Conservation (phyloP, 1,140 invertebrate genomes). For the Brachionus sp. region DNA sequence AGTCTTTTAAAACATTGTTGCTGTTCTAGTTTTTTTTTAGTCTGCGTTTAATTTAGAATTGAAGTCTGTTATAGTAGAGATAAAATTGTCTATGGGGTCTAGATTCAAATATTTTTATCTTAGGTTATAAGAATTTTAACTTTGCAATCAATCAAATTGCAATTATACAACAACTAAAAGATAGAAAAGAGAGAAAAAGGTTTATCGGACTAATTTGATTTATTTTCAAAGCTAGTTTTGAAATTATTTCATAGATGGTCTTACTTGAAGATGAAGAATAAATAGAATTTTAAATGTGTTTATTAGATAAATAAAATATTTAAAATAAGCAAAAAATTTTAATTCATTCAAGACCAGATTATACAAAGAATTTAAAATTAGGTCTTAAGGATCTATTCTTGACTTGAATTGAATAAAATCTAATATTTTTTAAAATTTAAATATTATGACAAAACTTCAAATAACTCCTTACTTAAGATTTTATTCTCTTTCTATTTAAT, state of each 20-base stretch:
- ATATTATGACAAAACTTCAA: constrained; percentile 4
- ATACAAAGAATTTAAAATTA: neutral
- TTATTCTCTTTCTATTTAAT: neutral
- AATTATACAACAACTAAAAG: neutral
- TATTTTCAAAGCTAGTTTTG: constrained; percentile 16
- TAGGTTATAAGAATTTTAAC: neutral
- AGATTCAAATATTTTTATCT: constrained; percentile 11
- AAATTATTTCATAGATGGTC: neutral
- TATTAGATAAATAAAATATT: constrained; percentile 22
- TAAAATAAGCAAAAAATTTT: neutral
- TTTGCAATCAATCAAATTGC: constrained; percentile 29
- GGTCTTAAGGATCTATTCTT: neutral
- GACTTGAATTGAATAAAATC: neutral
- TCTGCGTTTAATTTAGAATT: neutral
- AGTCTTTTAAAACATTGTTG: neutral
- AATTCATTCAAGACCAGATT: neutral
- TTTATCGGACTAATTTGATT: constrained; percentile 26
- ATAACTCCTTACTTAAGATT: neutral
- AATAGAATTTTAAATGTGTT: neutral
- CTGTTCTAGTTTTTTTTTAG: neutral
- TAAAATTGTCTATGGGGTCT: constrained; percentile 22
- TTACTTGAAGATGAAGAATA: constrained; percentile 6
- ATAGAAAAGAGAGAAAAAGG: neutral
- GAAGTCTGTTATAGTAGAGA: neutral
- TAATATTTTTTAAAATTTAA: neutral